Evolutionary conservation across 2,113 vertebrate species (phyloP), one percentile per base, ranked within the genome.

Genomic region (Meriones unguiculatus): DNA sequence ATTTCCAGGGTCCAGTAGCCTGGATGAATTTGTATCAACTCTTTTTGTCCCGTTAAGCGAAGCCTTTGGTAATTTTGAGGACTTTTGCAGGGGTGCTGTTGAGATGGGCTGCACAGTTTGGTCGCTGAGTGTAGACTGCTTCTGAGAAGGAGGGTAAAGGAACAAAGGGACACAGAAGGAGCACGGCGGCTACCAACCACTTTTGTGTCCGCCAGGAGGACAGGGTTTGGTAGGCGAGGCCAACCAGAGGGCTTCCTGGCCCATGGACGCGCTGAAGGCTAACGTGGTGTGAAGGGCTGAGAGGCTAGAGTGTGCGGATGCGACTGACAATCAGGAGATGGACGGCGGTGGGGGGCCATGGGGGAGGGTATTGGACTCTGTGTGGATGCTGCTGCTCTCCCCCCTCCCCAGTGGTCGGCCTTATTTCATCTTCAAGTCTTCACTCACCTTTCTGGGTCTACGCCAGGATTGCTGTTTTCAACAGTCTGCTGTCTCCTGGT

Each of bases 131-230:
- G 0, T 15, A 4, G 35, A 22, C 10, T 18, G 64, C 7, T 70
- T 10, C n/a, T 62, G 73, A 46, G 89, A 35, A 64, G 41, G 6
- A 50, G 54, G 2, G 5, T 64, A 4, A 38, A 41, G 57, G 24
- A 64, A 84, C 15, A 12, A 25, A 20, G 3, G 3, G 17, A 2
- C 9, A 7, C 5, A 0, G 0, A 0, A 9, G 52, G 54, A 20
- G 24, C 52, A 62, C 41, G 50, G 57, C 35, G 9, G 1, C 32
- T 15, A 1, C 57, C 8, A 0, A 5, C 50, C 7, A 9, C 25
- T 12, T 72, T 1, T 52, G 5, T 25, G 0, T 69, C 87, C 85
- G 32, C 32, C 22, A 30, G 88, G 80, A 73, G 41, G 8, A 50
- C 50, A 54, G 92, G 77, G 14, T 67, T 28, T 4, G 11, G 46